Evolutionary conservation across 2,888 invertebrate genomes (phyloP).

Genomic region (Conomelus anceps): DNA sequence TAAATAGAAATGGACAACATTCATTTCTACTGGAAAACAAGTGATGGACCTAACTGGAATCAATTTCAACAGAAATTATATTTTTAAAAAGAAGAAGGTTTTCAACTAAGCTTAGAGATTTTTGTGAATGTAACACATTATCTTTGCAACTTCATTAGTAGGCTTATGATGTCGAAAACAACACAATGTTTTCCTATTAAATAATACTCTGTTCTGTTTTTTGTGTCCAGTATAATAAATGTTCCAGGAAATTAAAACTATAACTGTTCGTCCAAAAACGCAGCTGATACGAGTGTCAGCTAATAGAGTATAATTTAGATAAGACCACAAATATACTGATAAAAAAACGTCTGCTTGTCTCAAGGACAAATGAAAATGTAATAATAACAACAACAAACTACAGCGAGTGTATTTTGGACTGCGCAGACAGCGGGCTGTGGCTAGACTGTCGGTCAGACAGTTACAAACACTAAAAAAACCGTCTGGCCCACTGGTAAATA

Average conservation of each 20-base stretch:
- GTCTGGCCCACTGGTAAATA: background rate
- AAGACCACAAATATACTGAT: background rate
- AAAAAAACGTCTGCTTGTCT: background rate
- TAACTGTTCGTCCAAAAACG: background rate
- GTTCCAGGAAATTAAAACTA: background rate
- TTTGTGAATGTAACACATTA: no score
- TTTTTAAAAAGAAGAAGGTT: no score
- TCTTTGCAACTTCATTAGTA: no score
- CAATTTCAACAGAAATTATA: no score
- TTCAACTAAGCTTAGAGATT: no score
- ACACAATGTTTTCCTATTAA: background rate
- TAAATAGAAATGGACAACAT: no score
- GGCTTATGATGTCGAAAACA: no score
- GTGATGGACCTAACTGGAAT: no score
- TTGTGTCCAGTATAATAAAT: background rate
- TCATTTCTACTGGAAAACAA: no score
- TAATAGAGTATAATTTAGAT: background rate
- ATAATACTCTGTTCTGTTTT: background rate
- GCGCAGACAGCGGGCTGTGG: no score
- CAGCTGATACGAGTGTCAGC: background rate
- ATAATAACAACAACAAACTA: background rate
- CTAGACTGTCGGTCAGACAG: background rate
- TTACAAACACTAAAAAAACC: no score
- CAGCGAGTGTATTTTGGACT: background rate
- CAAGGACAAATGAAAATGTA: background rate